These are phyloP conservation scores for Lamellibrachia columna DNA, from an alignment of 2,888 invertebrate genomes.

Conservation along the genomic window DNA sequence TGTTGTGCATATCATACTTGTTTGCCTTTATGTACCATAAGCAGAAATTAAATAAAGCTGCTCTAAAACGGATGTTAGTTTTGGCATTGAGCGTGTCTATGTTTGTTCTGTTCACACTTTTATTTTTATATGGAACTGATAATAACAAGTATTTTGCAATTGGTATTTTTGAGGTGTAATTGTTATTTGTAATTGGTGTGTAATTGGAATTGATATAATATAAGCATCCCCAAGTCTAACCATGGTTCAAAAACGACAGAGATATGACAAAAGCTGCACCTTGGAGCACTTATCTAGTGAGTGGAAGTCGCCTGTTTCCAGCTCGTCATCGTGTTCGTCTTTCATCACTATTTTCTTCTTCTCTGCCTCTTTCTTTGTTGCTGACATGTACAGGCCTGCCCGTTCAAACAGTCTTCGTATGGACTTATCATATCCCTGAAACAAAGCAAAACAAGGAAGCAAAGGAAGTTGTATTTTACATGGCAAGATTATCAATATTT, in stretches of 20 bases:
- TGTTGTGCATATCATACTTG: too few relatives aligned
- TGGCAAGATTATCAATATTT: too few relatives aligned
- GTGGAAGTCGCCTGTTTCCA: slow-evolving; percentile 16
- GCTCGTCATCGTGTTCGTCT: background rate
- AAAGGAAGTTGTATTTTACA: background rate
- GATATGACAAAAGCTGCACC: background rate
- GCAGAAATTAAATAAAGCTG: too few relatives aligned
- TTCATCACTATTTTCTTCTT: background rate
- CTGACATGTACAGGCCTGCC: background rate
- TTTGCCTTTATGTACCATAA: too few relatives aligned
- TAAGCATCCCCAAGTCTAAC: background rate
- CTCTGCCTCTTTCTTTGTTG: background rate
- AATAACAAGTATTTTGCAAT: too few relatives aligned
- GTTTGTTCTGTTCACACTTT: too few relatives aligned
- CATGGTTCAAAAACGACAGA: background rate
- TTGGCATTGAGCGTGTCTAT: too few relatives aligned
- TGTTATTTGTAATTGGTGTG: too few relatives aligned
- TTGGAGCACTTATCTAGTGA: background rate
- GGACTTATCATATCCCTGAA: background rate
- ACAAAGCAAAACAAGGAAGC: background rate
- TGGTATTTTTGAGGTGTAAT: too few relatives aligned
- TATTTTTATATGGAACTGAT: too few relatives aligned
- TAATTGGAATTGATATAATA: background rate
- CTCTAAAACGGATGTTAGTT: too few relatives aligned
- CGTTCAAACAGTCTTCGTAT: background rate